A percentile compares a stretch with the other conserved stretches of the same genome.
Evolutionary conservation across 92 coral and sea anemone species (phyloP).

Genomic region (Epizoanthus fatuus): DNA sequence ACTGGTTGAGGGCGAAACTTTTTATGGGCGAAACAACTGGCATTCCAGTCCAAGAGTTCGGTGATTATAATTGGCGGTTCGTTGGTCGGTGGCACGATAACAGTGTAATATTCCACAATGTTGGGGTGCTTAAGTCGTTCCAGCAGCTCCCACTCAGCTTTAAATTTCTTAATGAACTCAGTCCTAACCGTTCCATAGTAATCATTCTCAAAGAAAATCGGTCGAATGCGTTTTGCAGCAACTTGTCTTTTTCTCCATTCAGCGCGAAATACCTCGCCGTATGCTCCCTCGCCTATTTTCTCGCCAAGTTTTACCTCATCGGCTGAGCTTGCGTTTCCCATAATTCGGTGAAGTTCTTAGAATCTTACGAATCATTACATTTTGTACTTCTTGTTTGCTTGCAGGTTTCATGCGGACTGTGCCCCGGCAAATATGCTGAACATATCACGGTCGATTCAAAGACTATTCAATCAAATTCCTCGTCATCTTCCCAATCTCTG

Average conservation of each 20-base stretch:
- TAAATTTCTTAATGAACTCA: slow-evolving; percentile 63
- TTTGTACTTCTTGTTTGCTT: no score
- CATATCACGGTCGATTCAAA: no score
- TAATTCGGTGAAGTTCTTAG: slow-evolving; percentile 1
- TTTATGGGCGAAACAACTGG: no score
- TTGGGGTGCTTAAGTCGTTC: slow-evolving; percentile 68
- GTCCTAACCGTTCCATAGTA: slow-evolving; percentile 60
- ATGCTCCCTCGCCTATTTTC: slow-evolving; percentile 81
- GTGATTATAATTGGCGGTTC: slow-evolving; percentile 85
- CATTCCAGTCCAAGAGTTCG: slow-evolving; percentile 73
- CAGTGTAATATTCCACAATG: slow-evolving; percentile 84
- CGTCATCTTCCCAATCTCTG: no score
- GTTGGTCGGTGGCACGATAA: slow-evolving; percentile 64
- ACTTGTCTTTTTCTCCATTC: slow-evolving; percentile 69
- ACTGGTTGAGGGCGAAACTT: no score
- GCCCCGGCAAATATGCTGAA: no score
- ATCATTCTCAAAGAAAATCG: slow-evolving; percentile 67
- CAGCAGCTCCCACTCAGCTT: slow-evolving; percentile 84
- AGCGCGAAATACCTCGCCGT: slow-evolving; percentile 81
- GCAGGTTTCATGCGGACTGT: no score
- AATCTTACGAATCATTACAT: no score
- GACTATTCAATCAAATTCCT: no score
- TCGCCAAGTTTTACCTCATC: slow-evolving; percentile 74
- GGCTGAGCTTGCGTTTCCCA: slow-evolving; percentile 75
- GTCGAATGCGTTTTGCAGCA: slow-evolving; percentile 85